Percentiles rank a stretch among this genome's conserved stretches.
These are phyloP conservation scores for Eristalis pertinax DNA, from an alignment of 2,888 invertebrate species.

Conservation along the genomic window DNA sequence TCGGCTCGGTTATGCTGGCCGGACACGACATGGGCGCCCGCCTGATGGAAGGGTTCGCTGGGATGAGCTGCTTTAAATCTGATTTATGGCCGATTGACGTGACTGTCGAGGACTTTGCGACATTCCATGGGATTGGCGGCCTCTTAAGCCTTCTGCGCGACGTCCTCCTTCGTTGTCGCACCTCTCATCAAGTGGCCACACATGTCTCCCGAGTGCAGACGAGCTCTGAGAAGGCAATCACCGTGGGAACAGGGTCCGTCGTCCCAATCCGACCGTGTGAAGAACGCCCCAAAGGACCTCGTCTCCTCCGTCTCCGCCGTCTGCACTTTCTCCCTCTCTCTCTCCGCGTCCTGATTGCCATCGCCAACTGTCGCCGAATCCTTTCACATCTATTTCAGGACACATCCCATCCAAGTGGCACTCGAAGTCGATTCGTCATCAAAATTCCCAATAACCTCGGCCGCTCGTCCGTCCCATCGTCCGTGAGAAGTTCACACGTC, in stretches of 20 bases:
- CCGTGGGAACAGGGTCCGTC: neutral
- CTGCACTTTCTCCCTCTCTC: neutral
- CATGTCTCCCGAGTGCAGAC: too few species aligned
- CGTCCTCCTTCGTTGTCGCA: neutral
- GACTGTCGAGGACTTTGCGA: neutral
- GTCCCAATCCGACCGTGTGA: neutral
- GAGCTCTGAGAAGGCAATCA: neutral
- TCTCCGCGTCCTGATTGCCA: neutral
- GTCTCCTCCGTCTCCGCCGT: neutral
- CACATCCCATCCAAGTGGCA: neutral
- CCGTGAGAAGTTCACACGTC: slow-evolving; percentile 63
- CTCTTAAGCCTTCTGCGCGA: too few species aligned
- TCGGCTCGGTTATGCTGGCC: neutral
- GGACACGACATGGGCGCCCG: neutral
- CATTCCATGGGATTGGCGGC: too few species aligned
- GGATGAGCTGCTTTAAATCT: neutral
- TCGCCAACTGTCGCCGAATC: neutral
- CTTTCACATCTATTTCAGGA: neutral
- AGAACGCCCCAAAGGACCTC: neutral
- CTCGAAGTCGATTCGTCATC: slow-evolving; percentile 1
- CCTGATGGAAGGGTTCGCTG: too few species aligned
- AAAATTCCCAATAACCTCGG: neutral
- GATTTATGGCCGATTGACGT: neutral
- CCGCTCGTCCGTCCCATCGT: neutral
- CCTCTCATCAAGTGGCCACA: neutral